phyloP scores from a whole-genome alignment of 92 coral and sea anemone genomes.

The Palythoa heliodiscus region DNA sequence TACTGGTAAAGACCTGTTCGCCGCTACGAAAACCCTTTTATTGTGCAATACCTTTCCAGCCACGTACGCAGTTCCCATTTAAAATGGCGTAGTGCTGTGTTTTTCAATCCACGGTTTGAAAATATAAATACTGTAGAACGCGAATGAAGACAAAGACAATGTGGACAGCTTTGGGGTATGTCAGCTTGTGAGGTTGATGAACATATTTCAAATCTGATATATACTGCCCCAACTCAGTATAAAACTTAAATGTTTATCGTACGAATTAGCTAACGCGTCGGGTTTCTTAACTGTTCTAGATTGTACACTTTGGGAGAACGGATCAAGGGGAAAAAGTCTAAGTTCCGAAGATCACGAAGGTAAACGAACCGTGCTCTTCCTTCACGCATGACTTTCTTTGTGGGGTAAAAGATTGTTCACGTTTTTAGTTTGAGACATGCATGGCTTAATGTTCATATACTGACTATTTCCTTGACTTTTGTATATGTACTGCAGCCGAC shows the following conservation, averaged over 20 bases:
- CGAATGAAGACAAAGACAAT: constrained; percentile 35
- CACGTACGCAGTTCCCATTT: constrained; percentile 31
- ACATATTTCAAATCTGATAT: background rate
- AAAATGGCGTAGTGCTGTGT: constrained; percentile 8
- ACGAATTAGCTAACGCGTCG: constrained; percentile 14
- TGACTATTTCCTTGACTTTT: background rate
- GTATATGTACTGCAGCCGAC: background rate
- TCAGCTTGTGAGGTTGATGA: background rate
- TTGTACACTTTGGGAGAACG: constrained; percentile 35
- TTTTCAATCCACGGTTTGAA: background rate
- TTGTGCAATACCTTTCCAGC: constrained; percentile 24
- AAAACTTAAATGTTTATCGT: background rate
- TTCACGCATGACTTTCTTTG: constrained; percentile 1
- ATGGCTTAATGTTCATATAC: constrained; percentile 25
- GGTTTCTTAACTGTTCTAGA: constrained; percentile 18
- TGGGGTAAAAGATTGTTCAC: constrained; percentile 7
- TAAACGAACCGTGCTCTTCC: constrained; percentile 11
- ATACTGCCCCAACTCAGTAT: too few relatives aligned
- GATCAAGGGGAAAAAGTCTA: constrained; percentile 32
- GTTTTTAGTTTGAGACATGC: constrained; percentile 9
- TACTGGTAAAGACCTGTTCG: constrained; percentile 47
- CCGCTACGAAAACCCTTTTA: constrained; percentile 23
- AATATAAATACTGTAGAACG: constrained; percentile 9
- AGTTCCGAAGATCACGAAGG: constrained; percentile 35
- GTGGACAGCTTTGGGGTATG: constrained; percentile 47